phyloP scores from a whole-genome alignment of 35 echinoderm and acorn worm genomes.

The Nesometra sesokonis region DNA sequence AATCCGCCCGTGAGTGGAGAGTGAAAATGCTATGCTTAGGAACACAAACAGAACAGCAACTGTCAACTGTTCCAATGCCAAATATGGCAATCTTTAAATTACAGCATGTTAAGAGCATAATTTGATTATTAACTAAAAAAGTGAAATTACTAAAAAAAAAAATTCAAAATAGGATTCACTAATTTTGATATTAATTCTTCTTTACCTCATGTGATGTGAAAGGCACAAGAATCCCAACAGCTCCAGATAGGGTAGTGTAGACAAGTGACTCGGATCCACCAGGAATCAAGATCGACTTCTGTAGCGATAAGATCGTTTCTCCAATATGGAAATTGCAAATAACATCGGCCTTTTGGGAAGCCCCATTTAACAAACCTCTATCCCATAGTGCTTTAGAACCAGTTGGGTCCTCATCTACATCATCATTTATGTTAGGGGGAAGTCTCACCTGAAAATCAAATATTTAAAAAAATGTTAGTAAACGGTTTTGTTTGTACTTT shows the following conservation, averaged over 20 bases:
- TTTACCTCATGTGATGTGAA: slow-evolving; percentile 97
- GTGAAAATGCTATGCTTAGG: no score
- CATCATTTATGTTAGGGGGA: slow-evolving; percentile 63
- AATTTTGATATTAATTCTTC: no score
- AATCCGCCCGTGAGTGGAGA: no score
- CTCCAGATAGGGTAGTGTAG: slow-evolving; percentile 93
- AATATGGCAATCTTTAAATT: no score
- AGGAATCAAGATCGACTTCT: slow-evolving; percentile 92
- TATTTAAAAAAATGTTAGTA: neutral
- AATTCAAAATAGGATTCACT: no score
- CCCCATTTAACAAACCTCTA: slow-evolving; percentile 80
- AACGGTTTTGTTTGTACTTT: no score
- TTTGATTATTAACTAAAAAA: no score
- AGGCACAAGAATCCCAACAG: slow-evolving; percentile 85
- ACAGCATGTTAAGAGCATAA: no score
- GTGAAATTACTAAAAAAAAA: no score
- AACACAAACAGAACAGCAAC: no score
- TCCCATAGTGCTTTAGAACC: slow-evolving; percentile 95
- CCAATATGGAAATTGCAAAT: slow-evolving; percentile 88
- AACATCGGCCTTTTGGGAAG: slow-evolving; percentile 89
- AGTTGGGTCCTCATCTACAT: slow-evolving; percentile 91
- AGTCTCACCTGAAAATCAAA: slow-evolving; percentile 45
- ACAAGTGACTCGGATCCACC: slow-evolving; percentile 96
- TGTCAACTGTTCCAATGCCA: no score
- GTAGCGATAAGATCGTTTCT: slow-evolving; percentile 84